Percentiles rank a stretch among this genome's conserved stretches.
Evolutionary conservation across 2,888 invertebrate species (phyloP).

Genomic region (Rhabditophanes sp.): DNA sequence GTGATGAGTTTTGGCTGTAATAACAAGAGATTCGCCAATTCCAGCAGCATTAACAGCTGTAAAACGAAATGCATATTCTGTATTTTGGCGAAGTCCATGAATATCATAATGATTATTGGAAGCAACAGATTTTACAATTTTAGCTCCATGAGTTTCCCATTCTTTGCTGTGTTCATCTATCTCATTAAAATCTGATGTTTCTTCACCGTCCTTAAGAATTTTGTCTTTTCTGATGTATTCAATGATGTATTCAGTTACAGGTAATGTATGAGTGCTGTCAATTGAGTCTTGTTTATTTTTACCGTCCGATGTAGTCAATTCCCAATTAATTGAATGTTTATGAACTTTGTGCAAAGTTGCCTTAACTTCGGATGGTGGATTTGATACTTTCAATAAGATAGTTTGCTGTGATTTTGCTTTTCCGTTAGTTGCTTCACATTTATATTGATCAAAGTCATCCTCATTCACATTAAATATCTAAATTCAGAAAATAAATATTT

Average conservation of each 20-base stretch:
- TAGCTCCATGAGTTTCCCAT: constrained; percentile 7
- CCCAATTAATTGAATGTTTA: constrained; percentile 24
- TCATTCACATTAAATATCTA: constrained; percentile 26
- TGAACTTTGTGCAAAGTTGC: constrained; percentile 18
- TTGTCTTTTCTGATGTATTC: constrained; percentile 9
- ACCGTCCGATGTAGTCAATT: constrained; percentile 14
- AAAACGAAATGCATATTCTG: constrained; percentile 33
- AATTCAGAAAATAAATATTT: constrained; percentile 4
- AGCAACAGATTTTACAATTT: constrained; percentile 10
- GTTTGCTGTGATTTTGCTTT: constrained; percentile 23
- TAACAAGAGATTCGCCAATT: constrained; percentile 16
- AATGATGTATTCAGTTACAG: constrained; percentile 16
- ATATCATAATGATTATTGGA: constrained; percentile 22
- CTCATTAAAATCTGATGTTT: constrained; percentile 2
- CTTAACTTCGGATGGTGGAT: constrained; percentile 29
- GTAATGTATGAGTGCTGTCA: no score
- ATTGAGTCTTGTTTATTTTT: constrained; percentile 15
- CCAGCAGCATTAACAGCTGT: constrained; percentile 30
- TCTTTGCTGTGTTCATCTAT: constrained; percentile 3
- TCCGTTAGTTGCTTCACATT: constrained; percentile 35
- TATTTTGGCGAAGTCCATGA: constrained; percentile 23
- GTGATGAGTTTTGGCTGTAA: no score
- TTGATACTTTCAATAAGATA: constrained; percentile 28
- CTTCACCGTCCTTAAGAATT: constrained; percentile 2
- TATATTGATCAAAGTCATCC: constrained; percentile 28